Conservation (phyloP, 1,140 invertebrate genomes). For the Ostrea edulis region DNA sequence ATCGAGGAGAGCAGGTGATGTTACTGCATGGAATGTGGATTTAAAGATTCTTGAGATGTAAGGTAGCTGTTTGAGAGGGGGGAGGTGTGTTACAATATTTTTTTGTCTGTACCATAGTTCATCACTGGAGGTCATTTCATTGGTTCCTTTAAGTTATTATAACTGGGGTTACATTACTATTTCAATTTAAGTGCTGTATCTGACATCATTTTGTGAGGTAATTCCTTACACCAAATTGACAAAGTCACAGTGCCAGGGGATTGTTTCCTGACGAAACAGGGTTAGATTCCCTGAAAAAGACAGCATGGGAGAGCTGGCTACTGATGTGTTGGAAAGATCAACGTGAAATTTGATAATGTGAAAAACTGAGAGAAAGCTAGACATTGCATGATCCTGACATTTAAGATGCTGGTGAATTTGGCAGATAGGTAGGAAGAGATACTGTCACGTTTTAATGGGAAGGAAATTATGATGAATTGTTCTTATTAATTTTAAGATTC, state of each 20-base stretch:
- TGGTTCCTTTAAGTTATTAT: no score
- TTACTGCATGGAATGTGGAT: not conserved
- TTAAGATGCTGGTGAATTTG: not conserved
- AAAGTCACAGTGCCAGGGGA: not conserved
- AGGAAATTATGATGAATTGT: no score
- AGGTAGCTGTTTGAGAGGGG: no score
- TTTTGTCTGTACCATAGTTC: no score
- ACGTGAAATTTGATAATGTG: not conserved
- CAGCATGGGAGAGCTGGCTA: not conserved
- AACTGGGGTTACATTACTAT: no score
- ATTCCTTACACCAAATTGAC: not conserved
- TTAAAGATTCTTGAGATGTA: no score
- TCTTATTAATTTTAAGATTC: no score
- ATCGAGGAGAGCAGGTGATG: not conserved
- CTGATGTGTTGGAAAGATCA: not conserved
- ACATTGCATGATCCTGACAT: not conserved
- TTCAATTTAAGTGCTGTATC: no score
- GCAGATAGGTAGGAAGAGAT: not conserved
- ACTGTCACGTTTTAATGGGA: no score
- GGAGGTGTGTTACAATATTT: no score
- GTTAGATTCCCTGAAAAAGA: not conserved
- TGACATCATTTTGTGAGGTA: no score
- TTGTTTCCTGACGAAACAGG: not conserved
- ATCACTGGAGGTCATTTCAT: no score
- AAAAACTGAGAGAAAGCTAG: not conserved